A percentile compares a stretch with the other conserved stretches of the same genome.
phyloP scores from a whole-genome alignment of 2,797 vertebrate genomes.

The Sebastiscus albofasciatus region DNA sequence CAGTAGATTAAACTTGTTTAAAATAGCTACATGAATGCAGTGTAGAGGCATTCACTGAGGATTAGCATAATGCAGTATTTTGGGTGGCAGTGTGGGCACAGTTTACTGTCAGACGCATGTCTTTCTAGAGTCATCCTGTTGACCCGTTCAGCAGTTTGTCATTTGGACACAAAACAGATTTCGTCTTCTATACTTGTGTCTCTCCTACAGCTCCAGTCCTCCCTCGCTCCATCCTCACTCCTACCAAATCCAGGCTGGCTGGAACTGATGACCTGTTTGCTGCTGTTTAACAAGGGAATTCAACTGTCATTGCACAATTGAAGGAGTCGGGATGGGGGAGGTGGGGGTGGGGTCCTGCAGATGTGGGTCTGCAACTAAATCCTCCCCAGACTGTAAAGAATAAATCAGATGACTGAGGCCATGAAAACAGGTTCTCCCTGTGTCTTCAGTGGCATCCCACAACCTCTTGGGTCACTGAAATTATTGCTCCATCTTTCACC shows the following conservation, averaged over 20 bases:
- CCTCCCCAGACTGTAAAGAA: conserved; percentile 25
- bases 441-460: conserved; percentile 25
- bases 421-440: conserved; percentile 33
- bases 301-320: conserved; percentile 9
- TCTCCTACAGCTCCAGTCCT: background rate
- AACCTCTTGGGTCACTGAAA: conserved; percentile 24
- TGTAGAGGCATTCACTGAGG: conserved; percentile 44
- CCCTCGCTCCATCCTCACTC: background rate
- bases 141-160: conserved; percentile 3
- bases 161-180: conserved; percentile 14
- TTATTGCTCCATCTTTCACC: conserved; percentile 35
- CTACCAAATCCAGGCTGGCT: background rate
- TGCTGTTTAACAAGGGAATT: conserved; percentile 47
- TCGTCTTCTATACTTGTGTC: background rate
- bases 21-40: conserved; percentile 54
- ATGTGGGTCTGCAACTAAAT: conserved; percentile 54
- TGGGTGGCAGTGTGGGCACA: conserved; percentile 17
- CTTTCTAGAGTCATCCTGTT: conserved; percentile 8
- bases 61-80: conserved; percentile 47
- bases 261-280: conserved; percentile 25
- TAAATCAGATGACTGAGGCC: conserved; percentile 41
- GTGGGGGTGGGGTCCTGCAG: conserved; percentile 43
- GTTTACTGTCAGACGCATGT: conserved; percentile 23
- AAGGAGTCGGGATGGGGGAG: background rate
- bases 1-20: conserved; percentile 56